A percentile compares a stretch with the other conserved stretches of the same genome.
phyloP scores from a whole-genome alignment of 2,888 invertebrate species.

The Agrilus mali region DNA sequence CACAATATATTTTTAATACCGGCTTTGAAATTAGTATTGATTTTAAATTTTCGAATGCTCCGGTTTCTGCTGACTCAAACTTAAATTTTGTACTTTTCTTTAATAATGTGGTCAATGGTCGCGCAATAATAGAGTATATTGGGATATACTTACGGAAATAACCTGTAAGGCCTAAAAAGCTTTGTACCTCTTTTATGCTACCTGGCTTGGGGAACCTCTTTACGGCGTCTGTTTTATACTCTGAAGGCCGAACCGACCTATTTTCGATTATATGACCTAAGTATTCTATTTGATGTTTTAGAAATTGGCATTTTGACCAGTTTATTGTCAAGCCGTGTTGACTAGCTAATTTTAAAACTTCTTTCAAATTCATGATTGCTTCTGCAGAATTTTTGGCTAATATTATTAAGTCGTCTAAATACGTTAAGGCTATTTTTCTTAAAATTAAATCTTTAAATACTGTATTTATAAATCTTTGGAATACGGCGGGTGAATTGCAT shows the following conservation, averaged over 20 bases:
- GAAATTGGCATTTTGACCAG: conserved; percentile 25
- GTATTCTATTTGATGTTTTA: conserved; percentile 11
- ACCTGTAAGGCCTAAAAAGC: background rate
- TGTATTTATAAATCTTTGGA: conserved; percentile 21
- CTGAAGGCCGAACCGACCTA: background rate
- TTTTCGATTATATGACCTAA: background rate
- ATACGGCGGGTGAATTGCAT: too few relatives aligned
- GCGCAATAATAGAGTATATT: background rate
- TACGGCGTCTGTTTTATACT: background rate
- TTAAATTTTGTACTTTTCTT: background rate
- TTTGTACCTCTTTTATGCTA: background rate
- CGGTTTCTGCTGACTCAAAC: background rate
- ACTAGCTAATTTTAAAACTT: conserved; percentile 15
- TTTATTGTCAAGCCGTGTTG: conserved; percentile 20
- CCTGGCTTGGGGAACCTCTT: conserved; percentile 1
- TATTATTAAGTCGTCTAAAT: conserved; percentile 12
- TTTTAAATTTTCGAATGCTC: background rate
- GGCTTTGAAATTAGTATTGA: background rate
- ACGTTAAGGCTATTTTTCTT: conserved; percentile 8
- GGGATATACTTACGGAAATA: background rate
- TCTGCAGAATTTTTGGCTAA: conserved; percentile 11
- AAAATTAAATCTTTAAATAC: conserved; percentile 19
- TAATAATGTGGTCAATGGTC: background rate
- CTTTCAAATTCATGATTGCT: too few relatives aligned
- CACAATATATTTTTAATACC: too few relatives aligned